These are phyloP conservation scores for Phymastichus coffea DNA, from an alignment of 1,140 invertebrate species.

Conservation along the genomic window DNA sequence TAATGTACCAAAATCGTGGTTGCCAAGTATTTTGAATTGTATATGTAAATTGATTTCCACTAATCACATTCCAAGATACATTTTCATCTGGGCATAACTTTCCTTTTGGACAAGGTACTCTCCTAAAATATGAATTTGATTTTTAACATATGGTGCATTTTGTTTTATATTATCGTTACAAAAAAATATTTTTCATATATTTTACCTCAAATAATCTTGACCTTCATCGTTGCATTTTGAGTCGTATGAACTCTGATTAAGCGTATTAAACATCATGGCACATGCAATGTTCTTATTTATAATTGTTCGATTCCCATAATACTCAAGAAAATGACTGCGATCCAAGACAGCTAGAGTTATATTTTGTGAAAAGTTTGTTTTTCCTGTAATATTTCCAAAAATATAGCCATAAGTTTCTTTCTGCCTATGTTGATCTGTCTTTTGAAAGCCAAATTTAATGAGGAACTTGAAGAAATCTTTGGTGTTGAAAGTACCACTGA, in stretches of 20 bases:
- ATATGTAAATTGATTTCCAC: slow-evolving; percentile 90
- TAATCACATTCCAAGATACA: slow-evolving; percentile 78
- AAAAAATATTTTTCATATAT: no score
- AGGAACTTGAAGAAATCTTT: slow-evolving; percentile 87
- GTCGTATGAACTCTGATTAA: slow-evolving; percentile 83
- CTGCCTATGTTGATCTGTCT: slow-evolving; percentile 82
- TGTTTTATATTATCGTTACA: not conserved
- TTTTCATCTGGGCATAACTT: slow-evolving; percentile 87
- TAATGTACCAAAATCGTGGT: slow-evolving; percentile 95
- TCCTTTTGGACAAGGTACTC: slow-evolving; percentile 79
- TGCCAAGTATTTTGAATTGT: slow-evolving; percentile 84
- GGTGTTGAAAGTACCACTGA: slow-evolving; percentile 67
- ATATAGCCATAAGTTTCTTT: slow-evolving; percentile 89
- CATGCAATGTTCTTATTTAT: slow-evolving; percentile 70
- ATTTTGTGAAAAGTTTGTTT: slow-evolving; percentile 63
- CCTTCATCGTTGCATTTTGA: slow-evolving; percentile 76
- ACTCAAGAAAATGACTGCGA: slow-evolving; percentile 82
- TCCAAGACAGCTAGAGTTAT: slow-evolving; percentile 86
- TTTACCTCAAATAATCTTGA: slow-evolving; percentile 75
- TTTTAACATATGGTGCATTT: no score
- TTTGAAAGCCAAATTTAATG: slow-evolving; percentile 94
- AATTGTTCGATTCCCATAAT: slow-evolving; percentile 75
- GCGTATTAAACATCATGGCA: slow-evolving; percentile 79
- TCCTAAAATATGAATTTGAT: slow-evolving; percentile 53
- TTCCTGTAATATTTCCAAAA: slow-evolving; percentile 89